phyloP scores from a whole-genome alignment of 2,113 vertebrate species.

The Sciurus niger region DNA sequence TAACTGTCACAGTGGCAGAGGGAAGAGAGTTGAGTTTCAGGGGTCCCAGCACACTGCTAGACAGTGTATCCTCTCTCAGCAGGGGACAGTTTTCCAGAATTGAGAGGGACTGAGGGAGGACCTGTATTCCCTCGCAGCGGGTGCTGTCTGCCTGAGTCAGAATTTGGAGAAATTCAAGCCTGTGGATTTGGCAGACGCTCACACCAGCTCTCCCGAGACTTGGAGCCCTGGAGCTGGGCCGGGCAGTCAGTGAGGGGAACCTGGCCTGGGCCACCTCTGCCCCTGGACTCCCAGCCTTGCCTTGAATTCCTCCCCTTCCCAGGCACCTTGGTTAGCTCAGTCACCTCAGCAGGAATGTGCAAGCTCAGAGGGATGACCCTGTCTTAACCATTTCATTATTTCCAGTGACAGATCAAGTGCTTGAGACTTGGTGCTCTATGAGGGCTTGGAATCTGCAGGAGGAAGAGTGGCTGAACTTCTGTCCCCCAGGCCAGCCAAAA shows the following conservation, averaged over 20 bases:
- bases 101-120: background rate
- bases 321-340: background rate
- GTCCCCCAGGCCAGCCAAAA: background rate
- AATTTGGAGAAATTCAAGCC: background rate
- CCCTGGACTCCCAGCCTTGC: background rate
- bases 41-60: background rate
- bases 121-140: background rate
- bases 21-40: fast-evolving
- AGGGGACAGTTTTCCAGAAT: background rate
- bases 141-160: background rate
- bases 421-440: fast-evolving
- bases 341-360: background rate
- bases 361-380: background rate
- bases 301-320: background rate
- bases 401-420: background rate
- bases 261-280: background rate
- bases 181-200: background rate
- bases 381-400: background rate
- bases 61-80: too few relatives aligned
- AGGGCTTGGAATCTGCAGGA: background rate
- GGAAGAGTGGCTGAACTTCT: background rate
- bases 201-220: background rate
- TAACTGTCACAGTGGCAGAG: background rate
- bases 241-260: background rate
- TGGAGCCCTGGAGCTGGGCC: fast-evolving